Base-by-base conservation (phyloP, 1,140 invertebrate genomes). In the Sycophila sp. region DNA sequence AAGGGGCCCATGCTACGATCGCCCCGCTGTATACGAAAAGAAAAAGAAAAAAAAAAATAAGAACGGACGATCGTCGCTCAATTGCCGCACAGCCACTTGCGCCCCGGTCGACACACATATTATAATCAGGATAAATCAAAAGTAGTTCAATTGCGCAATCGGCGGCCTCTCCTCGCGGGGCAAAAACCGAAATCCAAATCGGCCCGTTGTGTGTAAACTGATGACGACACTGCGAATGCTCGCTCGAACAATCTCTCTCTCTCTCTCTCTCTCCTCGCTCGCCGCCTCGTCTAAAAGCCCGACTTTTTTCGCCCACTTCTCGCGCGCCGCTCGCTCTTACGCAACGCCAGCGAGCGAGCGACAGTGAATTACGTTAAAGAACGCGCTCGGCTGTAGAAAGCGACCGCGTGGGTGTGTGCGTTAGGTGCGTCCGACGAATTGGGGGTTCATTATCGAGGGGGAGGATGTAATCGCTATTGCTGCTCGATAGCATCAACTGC, bases 311-410 rank as follows among this genome's bases (percentile, higher is more conserved):
- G 15, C 34, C 40, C 47, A 62, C 34, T 55, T 45, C 1, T 53
- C 49, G 26, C 15, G 34, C 47, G 34, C 47, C 17, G 53, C 51
- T 49, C 51, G 40, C 58, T 42, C 58, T 68, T 68, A 69, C 51
- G 51, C 24, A 67, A 51, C 3, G 15, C 17, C 17, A 47, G 49
- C 58, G 13, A 17, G 32, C 13, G 11, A 42, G 32, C 17, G 42
- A 64, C 53, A 47, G 49, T 36, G 58, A 60, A 45, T 42, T 60
- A 38, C 49, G 56, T 64, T 60, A 49, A 64, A n/a, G 56, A 26
- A 59, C 51, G 26, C 28, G 51, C 2, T 4, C 19, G 11, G 17
- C n/a, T 22, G 36, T 22, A 19, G 49, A 55, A 24, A 32, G 22
- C 49, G n/a, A 51, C n/a, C n/a, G n/a, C n/a, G n/a, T n/a, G n/a